These are phyloP conservation scores for Brachionus asplanchnoidis DNA, from an alignment of 1,140 invertebrate genomes.

Conservation along the genomic window DNA sequence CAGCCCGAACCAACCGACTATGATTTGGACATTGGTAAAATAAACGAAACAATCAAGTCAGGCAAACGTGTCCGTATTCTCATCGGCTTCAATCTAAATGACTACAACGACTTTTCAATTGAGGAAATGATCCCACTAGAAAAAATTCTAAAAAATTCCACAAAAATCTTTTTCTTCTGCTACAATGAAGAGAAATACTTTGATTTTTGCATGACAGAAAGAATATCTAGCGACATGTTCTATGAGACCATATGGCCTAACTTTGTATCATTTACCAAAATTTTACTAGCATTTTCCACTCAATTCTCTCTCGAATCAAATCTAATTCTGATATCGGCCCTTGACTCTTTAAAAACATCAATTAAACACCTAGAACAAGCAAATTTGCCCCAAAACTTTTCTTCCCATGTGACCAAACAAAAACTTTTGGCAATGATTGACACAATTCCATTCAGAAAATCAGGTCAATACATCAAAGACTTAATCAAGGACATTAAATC, in stretches of 20 bases:
- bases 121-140: neutral
- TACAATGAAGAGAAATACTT: neutral
- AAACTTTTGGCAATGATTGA: neutral
- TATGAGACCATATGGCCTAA: neutral
- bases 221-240: neutral
- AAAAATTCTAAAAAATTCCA: neutral
- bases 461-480: neutral
- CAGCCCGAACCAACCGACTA: neutral
- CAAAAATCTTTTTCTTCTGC: neutral
- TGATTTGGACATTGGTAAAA: neutral
- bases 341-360: neutral
- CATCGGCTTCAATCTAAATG: neutral
- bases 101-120: neutral
- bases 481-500: neutral
- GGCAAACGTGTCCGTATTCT: neutral
- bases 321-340: neutral
- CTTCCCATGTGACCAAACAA: neutral
- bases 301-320: neutral
- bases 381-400: neutral
- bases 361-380: neutral
- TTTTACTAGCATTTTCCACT: neutral
- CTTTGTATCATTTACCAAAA: neutral
- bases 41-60: neutral
- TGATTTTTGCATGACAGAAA: neutral
- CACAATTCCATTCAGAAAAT: neutral